Evolutionary conservation across 35 echinoderm and acorn worm species (phyloP).

Genomic region (Acanthaster planci): DNA sequence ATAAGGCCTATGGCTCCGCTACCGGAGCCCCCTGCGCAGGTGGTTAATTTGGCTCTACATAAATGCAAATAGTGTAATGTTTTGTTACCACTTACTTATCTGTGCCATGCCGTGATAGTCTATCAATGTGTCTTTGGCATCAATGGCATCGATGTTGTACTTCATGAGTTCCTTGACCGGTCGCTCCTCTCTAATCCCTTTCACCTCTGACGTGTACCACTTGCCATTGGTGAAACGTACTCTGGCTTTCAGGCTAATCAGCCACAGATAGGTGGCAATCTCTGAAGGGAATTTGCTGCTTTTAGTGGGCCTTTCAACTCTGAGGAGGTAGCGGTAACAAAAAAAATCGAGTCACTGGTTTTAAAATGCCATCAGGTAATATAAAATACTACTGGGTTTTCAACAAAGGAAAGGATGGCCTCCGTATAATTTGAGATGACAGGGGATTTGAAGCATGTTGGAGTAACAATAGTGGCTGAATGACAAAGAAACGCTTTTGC

Average conservation of each 20-base stretch:
- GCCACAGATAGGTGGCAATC: slow-evolving; percentile 42
- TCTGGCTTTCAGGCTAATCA: slow-evolving; percentile 52
- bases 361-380: too few relatives aligned
- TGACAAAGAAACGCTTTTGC: too few relatives aligned
- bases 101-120: slow-evolving; percentile 69
- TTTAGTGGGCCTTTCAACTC: neutral
- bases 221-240: slow-evolving; percentile 78
- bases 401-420: too few relatives aligned
- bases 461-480: too few relatives aligned
- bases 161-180: slow-evolving; percentile 40
- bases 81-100: slow-evolving; percentile 59
- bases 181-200: neutral
- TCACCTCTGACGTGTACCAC: slow-evolving; percentile 53
- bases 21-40: too few relatives aligned
- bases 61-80: too few relatives aligned
- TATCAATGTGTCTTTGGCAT: slow-evolving; percentile 66
- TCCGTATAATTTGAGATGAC: too few relatives aligned
- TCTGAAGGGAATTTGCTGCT: slow-evolving; percentile 10
- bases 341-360: neutral
- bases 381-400: too few relatives aligned
- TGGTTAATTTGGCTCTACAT: neutral
- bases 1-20: too few relatives aligned
- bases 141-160: slow-evolving; percentile 54
- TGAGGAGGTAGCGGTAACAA: neutral
- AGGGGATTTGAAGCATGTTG: too few relatives aligned